These are phyloP conservation scores for Dryas iulia DNA, from an alignment of 1,140 invertebrate species.

Conservation along the genomic window DNA sequence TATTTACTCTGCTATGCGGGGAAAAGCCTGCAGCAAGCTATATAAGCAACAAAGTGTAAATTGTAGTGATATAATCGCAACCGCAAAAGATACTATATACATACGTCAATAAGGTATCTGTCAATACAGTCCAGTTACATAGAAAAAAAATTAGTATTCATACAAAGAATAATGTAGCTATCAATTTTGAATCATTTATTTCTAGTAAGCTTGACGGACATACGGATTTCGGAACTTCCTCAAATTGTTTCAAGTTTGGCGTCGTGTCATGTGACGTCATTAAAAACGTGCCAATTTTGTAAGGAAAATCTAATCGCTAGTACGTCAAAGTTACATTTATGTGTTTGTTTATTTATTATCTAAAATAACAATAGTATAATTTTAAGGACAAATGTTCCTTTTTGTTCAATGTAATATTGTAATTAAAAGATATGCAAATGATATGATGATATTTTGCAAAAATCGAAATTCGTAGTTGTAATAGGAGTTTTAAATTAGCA, in stretches of 20 bases:
- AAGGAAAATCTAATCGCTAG: not conserved
- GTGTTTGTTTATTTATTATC: not conserved
- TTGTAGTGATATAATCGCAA: too few relatives aligned
- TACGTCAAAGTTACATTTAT: not conserved
- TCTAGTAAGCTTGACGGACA: not conserved
- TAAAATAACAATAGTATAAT: not conserved
- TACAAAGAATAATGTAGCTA: not conserved
- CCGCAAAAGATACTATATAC: not conserved
- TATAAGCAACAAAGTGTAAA: too few relatives aligned
- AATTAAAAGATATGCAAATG: too few relatives aligned
- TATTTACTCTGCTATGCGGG: too few relatives aligned
- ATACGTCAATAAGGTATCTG: not conserved
- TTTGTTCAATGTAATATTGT: too few relatives aligned
- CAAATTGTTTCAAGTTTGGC: not conserved
- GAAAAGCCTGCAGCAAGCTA: too few relatives aligned
- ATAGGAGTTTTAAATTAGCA: too few relatives aligned
- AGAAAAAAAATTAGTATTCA: not conserved
- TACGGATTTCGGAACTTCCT: slow-evolving; percentile 9
- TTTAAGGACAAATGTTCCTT: too few relatives aligned
- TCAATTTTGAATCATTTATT: not conserved
- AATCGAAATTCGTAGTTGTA: too few relatives aligned
- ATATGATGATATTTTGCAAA: too few relatives aligned
- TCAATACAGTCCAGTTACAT: not conserved
- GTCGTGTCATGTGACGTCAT: not conserved
- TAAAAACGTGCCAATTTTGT: not conserved